Evolutionary conservation across 1,140 invertebrate genomes (phyloP), one percentile per base, ranked within the genome.

Genomic region (Lepidotrigona ventralis): DNA sequence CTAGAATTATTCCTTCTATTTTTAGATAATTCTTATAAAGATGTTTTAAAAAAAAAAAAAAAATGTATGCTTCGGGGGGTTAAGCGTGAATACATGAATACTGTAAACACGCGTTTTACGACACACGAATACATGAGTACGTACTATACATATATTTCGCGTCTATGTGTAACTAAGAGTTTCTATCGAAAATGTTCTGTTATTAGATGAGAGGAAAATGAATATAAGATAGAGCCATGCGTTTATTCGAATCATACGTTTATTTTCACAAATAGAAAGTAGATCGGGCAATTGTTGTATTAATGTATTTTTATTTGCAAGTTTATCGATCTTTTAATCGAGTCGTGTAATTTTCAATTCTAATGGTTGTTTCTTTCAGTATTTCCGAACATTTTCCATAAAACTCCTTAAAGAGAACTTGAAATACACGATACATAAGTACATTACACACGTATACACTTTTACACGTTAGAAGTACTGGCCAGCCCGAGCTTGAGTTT

Each of bases 401-500:
- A 86, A 89, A 88, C 87, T 84, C 78, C 85, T 86, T 58, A 81
- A 79, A 51, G 33, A 80, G 63, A 76, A 76, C 53, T 56, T 33
- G 19, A 84, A 64, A 83, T 23, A 58, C 19, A 71, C 26, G 17
- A 82, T 71, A 72, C 63, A 56, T 56, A 51, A 39, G 53, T 21
- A 71, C 46, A 26, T 53, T n/a, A 75, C 12, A 79, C 33, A 51
- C 39, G 86, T 69, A 82, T 66, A 85, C 76, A 85, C 72, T 33
- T 76, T 77, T 8, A 81, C 80, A 76, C 33, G 21, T 83, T 83
- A 78, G 64, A 54, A 89, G 88, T 88, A 87, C 87, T 86, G 87
- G 87, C 87, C 89, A 87, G 83, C 83, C 89, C 87, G 89, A 90
- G 89, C 87, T 87, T 86, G 85, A 90, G 85, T 90, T 90, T 88